A percentile compares a stretch with the other conserved stretches of the same genome.
These are phyloP conservation scores for Chelonia mydas DNA, from an alignment of 2,797 vertebrate genomes.

Conservation along the genomic window DNA sequence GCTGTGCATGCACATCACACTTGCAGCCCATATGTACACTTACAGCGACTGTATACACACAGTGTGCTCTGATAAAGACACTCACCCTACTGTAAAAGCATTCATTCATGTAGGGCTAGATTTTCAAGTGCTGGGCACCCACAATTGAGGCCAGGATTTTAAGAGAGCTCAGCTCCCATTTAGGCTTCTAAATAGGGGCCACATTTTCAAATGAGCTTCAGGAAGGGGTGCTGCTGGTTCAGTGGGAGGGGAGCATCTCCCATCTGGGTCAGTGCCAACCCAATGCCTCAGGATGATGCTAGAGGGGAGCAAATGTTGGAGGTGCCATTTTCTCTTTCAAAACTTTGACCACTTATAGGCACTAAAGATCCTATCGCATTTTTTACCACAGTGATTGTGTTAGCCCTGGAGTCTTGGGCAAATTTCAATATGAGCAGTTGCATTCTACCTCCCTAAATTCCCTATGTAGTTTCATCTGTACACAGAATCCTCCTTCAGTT, in stretches of 20 bases:
- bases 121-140: not conserved
- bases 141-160: not conserved
- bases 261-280: not conserved
- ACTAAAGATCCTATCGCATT: not conserved
- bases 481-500: not conserved
- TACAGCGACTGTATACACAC: too few species aligned
- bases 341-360: not conserved
- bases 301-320: not conserved
- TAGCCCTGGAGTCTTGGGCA: not conserved
- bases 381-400: not conserved
- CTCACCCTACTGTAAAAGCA: not conserved
- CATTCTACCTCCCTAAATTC: not conserved
- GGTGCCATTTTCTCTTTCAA: not conserved
- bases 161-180: not conserved
- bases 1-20: not conserved
- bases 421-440: not conserved
- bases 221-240: not conserved
- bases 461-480: not conserved
- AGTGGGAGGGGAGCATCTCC: not conserved
- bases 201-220: not conserved
- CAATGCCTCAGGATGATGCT: too few species aligned
- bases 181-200: fast-evolving
- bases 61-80: not conserved
- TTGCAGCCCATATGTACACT: not conserved
- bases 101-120: not conserved